Conservation (phyloP, 30 jellyfish, hydroid and myxozoan species). For the Phacellophora camtschatica region DNA sequence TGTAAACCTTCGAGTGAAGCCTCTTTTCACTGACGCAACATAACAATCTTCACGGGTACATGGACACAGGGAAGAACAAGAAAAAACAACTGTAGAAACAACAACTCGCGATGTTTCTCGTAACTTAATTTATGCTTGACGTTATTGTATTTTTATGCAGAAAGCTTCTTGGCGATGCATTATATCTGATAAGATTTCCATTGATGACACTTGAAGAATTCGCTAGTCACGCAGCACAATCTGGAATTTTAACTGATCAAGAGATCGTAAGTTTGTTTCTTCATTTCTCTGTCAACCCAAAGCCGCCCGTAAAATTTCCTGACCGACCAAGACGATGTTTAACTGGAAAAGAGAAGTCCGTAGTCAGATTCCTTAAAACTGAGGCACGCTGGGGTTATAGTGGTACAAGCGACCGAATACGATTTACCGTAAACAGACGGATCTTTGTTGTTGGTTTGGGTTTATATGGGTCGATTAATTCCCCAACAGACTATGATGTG, state of each 20-base stretch:
- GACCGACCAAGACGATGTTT: constrained; percentile 99
- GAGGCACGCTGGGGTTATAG: constrained; percentile 99
- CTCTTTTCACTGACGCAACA: no score
- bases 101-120: no score
- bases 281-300: constrained; percentile 96
- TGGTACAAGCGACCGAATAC: constrained; percentile 98
- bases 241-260: constrained; percentile 93
- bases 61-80: no score
- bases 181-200: constrained; percentile 90
- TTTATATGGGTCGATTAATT: constrained; percentile 94
- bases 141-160: constrained; percentile 30
- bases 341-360: constrained; percentile 97
- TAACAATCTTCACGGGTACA: no score
- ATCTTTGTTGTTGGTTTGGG: constrained; percentile 98
- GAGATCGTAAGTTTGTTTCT: constrained; percentile 89
- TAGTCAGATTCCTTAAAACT: constrained; percentile 81
- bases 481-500: constrained; percentile 95
- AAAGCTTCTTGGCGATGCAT: constrained; percentile 78
- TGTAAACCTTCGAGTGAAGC: no score
- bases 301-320: constrained; percentile 94
- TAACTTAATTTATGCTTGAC: no score
- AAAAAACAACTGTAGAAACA: no score
- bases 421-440: constrained; percentile 79
- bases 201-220: constrained; percentile 98
- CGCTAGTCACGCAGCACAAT: constrained; percentile 95